phyloP scores from a whole-genome alignment of 2,888 invertebrate species.

The Caenorhabditis uteleia region DNA sequence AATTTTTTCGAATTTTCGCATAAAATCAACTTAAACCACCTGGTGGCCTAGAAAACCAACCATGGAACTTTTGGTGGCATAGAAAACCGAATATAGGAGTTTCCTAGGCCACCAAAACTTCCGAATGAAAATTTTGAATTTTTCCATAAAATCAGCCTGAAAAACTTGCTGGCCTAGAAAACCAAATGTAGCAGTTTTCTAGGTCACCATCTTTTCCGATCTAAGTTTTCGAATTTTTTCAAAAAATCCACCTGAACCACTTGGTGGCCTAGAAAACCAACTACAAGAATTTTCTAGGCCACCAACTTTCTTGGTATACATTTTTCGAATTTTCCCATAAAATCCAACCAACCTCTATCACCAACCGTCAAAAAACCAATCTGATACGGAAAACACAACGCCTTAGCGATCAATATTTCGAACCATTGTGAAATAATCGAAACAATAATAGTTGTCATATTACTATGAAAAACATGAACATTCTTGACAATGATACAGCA shows the following conservation, averaged over 20 bases:
- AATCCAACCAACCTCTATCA: constrained; percentile 7
- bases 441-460: constrained; percentile 20
- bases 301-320: background rate
- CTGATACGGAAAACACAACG: constrained; percentile 24
- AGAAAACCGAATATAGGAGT: background rate
- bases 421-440: constrained; percentile 27
- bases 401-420: constrained; percentile 20
- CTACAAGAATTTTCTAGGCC: background rate
- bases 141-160: too few relatives aligned
- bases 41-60: too few relatives aligned
- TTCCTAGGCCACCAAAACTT: background rate
- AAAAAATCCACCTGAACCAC: too few relatives aligned
- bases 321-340: too few relatives aligned
- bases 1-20: too few relatives aligned
- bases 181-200: background rate
- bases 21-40: too few relatives aligned
- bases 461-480: constrained; percentile 23
- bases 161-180: background rate
- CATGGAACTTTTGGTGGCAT: too few relatives aligned
- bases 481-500: constrained; percentile 13
- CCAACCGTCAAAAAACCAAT: constrained; percentile 14
- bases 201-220: background rate
- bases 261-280: background rate
- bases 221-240: too few relatives aligned
- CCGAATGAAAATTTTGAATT: too few relatives aligned